phyloP scores from a whole-genome alignment of 2,797 vertebrate genomes.

The Cetoscarus ocellatus region DNA sequence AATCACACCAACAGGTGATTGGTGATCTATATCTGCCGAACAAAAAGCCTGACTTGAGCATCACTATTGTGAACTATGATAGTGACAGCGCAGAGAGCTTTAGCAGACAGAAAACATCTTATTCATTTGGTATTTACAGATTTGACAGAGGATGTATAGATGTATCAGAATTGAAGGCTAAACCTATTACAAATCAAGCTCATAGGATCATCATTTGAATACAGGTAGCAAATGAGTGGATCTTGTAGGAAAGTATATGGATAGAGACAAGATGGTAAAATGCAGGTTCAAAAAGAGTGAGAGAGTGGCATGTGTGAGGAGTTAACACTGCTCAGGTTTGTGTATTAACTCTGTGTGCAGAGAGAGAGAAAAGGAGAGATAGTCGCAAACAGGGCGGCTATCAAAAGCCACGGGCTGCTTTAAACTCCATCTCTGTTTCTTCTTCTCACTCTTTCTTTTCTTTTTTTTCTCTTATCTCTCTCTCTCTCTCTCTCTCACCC shows the following conservation, averaged over 20 bases:
- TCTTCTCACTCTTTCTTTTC: constrained; percentile 43
- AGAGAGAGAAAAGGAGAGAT: constrained; percentile 63
- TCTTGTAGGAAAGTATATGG: neutral
- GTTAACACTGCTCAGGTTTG: constrained; percentile 59
- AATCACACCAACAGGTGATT: too few species aligned
- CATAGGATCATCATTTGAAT: too few species aligned
- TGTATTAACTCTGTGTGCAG: constrained; percentile 63
- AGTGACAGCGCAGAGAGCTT: too few species aligned
- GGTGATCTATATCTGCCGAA: too few species aligned
- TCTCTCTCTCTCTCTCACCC: constrained; percentile 30
- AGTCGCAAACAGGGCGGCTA: constrained; percentile 75
- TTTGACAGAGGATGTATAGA: too few species aligned
- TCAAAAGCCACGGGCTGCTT: constrained; percentile 84
- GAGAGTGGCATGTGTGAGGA: constrained; percentile 46
- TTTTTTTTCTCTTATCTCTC: constrained; percentile 23
- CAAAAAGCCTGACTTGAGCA: too few species aligned
- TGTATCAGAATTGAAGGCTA: constrained; percentile 12
- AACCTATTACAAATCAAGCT: neutral
- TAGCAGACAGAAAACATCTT: too few species aligned
- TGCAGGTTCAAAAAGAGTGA: constrained; percentile 23
- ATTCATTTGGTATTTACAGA: too few species aligned
- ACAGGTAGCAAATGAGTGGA: too few species aligned
- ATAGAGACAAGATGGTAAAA: constrained; percentile 28
- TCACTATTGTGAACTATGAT: too few species aligned
- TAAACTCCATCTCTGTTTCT: constrained; percentile 75